A percentile compares a stretch with the other conserved stretches of the same genome.
phyloP scores from a whole-genome alignment of 2,113 vertebrate species.

The Neodon shergylaensis region DNA sequence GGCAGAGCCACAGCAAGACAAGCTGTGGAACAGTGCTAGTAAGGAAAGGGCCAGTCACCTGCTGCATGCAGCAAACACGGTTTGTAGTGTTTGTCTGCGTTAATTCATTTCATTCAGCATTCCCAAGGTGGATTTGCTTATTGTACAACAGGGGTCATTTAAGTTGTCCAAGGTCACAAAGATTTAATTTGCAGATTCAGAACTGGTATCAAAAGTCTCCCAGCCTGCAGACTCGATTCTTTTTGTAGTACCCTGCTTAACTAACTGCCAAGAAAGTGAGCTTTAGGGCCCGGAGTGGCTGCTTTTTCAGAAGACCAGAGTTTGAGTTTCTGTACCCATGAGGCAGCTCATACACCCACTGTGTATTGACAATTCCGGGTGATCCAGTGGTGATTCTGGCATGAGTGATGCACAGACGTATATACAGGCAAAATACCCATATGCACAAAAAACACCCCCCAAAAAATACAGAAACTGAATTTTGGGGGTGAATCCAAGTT shows the following conservation, averaged over 20 bases:
- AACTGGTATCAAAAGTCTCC: slow-evolving; percentile 2
- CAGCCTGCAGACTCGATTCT: background rate
- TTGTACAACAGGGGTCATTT: background rate
- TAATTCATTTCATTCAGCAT: slow-evolving; percentile 46
- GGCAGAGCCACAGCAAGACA: background rate
- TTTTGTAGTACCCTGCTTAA: slow-evolving; percentile 36
- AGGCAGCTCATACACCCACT: background rate
- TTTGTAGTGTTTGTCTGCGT: background rate
- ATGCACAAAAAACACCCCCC: background rate
- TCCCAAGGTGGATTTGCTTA: background rate
- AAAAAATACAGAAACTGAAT: background rate
- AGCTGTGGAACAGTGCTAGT: background rate
- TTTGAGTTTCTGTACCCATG: background rate
- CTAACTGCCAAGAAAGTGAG: slow-evolving; percentile 13
- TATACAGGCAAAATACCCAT: background rate
- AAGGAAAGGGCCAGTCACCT: background rate
- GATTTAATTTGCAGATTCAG: background rate
- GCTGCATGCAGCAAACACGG: background rate
- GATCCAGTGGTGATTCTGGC: background rate
- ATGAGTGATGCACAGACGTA: background rate
- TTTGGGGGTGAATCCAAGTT: background rate
- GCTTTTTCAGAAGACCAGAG: background rate
- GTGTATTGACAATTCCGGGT: background rate
- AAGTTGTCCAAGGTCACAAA: background rate
- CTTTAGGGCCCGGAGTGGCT: background rate